A percentile compares a stretch with the other conserved stretches of the same genome.
Conservation (phyloP, 2,888 invertebrate genomes). For the Eristalis pertinax region DNA sequence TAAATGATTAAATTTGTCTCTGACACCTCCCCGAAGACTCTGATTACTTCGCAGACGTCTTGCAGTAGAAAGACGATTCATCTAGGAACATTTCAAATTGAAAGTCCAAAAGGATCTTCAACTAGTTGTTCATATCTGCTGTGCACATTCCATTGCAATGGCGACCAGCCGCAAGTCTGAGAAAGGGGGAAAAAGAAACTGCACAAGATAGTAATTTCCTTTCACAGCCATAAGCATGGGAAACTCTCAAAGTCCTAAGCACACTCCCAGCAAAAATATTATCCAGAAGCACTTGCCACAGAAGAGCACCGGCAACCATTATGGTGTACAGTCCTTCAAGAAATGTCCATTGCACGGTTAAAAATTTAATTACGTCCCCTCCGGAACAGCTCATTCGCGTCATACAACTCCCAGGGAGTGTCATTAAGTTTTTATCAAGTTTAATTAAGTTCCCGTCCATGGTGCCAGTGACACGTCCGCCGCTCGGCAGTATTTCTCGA, state of each 20-base stretch:
- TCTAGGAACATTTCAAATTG: too few species aligned
- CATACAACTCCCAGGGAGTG: slow-evolving; percentile 13
- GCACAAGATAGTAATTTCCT: background rate
- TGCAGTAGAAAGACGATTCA: too few species aligned
- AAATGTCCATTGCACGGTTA: slow-evolving; percentile 56
- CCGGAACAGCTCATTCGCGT: slow-evolving; percentile 9
- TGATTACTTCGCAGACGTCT: too few species aligned
- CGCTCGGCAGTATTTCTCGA: background rate
- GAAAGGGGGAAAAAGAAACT: background rate
- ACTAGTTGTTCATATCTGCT: too few species aligned
- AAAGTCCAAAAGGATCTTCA: too few species aligned
- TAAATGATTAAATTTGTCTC: too few species aligned
- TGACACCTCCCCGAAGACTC: too few species aligned
- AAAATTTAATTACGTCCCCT: slow-evolving; percentile 59
- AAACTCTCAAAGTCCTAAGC: background rate
- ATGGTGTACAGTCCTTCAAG: slow-evolving; percentile 27
- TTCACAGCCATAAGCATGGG: background rate
- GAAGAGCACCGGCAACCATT: slow-evolving; percentile 27
- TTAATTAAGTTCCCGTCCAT: slow-evolving; percentile 62
- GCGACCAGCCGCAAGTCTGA: too few species aligned
- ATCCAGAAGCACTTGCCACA: slow-evolving; percentile 27
- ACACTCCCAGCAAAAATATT: slow-evolving; percentile 40
- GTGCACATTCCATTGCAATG: too few species aligned
- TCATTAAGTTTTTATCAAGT: slow-evolving; percentile 60
- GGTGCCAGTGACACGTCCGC: slow-evolving; percentile 48